A percentile compares a stretch with the other conserved stretches of the same genome.
phyloP scores from a whole-genome alignment of 1,140 invertebrate species.

The Drosophila bocqueti region DNA sequence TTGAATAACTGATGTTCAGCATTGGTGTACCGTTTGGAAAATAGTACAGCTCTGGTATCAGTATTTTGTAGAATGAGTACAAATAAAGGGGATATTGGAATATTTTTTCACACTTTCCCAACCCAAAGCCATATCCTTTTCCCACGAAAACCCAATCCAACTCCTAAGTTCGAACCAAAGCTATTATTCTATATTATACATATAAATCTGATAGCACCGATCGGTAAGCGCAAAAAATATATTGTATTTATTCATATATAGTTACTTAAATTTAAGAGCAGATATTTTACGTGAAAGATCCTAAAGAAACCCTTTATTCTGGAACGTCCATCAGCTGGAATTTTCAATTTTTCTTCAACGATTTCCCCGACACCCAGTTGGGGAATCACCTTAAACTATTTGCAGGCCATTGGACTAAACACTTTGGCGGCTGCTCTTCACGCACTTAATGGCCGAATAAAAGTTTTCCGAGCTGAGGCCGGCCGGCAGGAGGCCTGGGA shows the following conservation, averaged over 20 bases:
- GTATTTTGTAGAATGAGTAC: too few relatives aligned
- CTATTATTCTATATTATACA: too few relatives aligned
- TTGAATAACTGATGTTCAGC: not conserved
- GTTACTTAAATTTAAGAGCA: not conserved
- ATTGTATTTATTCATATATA: too few relatives aligned
- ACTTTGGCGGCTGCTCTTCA: slow-evolving; percentile 54
- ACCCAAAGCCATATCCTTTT: too few relatives aligned
- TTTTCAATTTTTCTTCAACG: not conserved
- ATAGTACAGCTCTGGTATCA: not conserved
- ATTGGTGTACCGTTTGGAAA: not conserved
- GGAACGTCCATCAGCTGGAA: too few relatives aligned
- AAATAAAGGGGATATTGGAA: too few relatives aligned
- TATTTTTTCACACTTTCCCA: too few relatives aligned
- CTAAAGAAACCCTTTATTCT: not conserved
- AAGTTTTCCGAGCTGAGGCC: slow-evolving; percentile 25
- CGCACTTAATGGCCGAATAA: slow-evolving; percentile 52
- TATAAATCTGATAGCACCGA: too few relatives aligned
- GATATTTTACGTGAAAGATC: not conserved
- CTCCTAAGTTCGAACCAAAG: too few relatives aligned
- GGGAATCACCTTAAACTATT: slow-evolving; percentile 64
- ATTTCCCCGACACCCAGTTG: slow-evolving; percentile 28
- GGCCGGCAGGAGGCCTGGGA: not conserved
- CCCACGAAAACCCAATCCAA: too few relatives aligned
- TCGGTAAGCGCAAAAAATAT: too few relatives aligned
- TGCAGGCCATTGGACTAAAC: slow-evolving; percentile 54